Base-by-base conservation (phyloP, 1,140 invertebrate species). In the Maconellicoccus hirsutus region DNA sequence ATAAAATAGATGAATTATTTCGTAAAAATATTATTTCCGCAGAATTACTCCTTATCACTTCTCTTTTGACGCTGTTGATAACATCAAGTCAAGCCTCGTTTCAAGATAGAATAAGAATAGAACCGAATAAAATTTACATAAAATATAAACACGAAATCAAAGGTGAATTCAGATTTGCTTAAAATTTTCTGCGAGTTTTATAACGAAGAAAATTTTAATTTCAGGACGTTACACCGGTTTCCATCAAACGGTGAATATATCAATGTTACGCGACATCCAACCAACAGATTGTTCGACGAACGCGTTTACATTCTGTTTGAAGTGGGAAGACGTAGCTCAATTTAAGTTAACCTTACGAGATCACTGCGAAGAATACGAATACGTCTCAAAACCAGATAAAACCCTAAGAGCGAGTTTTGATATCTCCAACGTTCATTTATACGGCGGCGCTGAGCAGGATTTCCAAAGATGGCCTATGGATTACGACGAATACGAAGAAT, bases 391-490 rank as follows among this genome's bases (percentile, higher is more conserved):
- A 25, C 61, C 4, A 12, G 61, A 66, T 12, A 19, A 12, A 26
- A 3, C 61, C 8, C 16, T 66, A 26, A 66, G 8, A 23, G 22
- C 25, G 10, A 12, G 2, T 4, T 66, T 66, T 26, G 25, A 66
- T 16, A 23, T 66, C 10, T 66, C 61, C 3, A 66, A 23, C 61
- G 25, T 66, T 22, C 61, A 66, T 66, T 71, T 72, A 71, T 74
- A 71, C 70, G 73, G 73, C 1, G 73, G 73, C 0, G 38, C 42
- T 29, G 73, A 74, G 23, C 26, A 72, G 3, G 52, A 12, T 6
- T 19, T 23, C n/a, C 73, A 74, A 70, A 69, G 29, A 23, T 74
- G 73, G 73, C 73, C 73, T 0, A 21, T 74, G 1, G 63, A 74
- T 19, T 71, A 69, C 22, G 23, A 59, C 19, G 39, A 42, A 3